Percentiles rank a stretch among this genome's conserved stretches.
phyloP scores from a whole-genome alignment of 2,888 invertebrate genomes.

The Nysson spinosus region DNA sequence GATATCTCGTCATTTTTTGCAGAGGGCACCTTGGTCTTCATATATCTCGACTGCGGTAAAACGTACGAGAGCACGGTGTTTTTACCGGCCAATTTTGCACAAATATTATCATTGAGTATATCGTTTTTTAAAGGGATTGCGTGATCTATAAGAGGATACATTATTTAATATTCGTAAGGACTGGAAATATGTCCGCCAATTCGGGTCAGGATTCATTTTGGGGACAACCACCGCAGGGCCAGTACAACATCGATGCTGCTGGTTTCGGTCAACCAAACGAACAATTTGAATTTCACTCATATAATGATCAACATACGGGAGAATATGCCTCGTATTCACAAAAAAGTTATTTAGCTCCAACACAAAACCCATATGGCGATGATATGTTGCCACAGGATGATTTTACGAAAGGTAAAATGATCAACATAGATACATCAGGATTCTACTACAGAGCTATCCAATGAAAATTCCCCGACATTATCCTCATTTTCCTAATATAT shows the following conservation, averaged over 20 bases:
- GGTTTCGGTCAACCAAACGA: slow-evolving; percentile 79
- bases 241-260: slow-evolving; percentile 79
- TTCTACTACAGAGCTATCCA: not conserved
- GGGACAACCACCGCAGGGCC: slow-evolving; percentile 62
- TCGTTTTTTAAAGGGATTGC: not conserved
- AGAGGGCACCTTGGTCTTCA: too few relatives aligned
- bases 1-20: too few relatives aligned
- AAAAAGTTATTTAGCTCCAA: slow-evolving; percentile 69
- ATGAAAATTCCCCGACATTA: too few relatives aligned
- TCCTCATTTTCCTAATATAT: not conserved
- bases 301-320: slow-evolving; percentile 65
- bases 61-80: too few relatives aligned
- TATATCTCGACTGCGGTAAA: too few relatives aligned
- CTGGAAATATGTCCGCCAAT: slow-evolving; percentile 67
- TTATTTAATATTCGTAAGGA: not conserved
- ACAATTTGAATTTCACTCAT: slow-evolving; percentile 73
- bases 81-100: slow-evolving; percentile 1
- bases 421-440: not conserved
- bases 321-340: slow-evolving; percentile 66
- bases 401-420: slow-evolving; percentile 67
- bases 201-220: slow-evolving; percentile 70
- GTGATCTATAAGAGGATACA: not conserved
- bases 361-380: slow-evolving; percentile 62
- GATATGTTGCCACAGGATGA: slow-evolving; percentile 67
- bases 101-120: slow-evolving; percentile 4